A percentile compares a stretch with the other conserved stretches of the same genome.
Evolutionary conservation across 2,113 vertebrate genomes (phyloP).

Genomic region (Microcebus tavaratra): DNA sequence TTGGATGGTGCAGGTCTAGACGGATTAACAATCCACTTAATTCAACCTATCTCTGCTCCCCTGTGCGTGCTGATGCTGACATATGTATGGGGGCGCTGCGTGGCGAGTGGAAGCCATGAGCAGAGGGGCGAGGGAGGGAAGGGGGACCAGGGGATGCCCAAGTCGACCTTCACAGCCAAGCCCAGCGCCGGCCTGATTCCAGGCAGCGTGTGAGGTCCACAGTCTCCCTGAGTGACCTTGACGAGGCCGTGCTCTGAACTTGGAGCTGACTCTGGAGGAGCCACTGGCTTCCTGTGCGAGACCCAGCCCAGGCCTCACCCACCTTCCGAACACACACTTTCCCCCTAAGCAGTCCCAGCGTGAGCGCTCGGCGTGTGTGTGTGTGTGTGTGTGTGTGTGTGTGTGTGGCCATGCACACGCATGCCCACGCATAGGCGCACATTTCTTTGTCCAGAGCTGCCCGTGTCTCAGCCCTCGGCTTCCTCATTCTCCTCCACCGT

Average conservation of each 20-base stretch:
- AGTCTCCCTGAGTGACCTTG: neutral
- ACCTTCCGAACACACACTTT: neutral
- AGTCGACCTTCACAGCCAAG: neutral
- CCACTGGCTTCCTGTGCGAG: neutral
- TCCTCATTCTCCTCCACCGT: neutral
- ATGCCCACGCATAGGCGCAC: neutral
- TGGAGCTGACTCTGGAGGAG: neutral
- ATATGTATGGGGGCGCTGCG: neutral
- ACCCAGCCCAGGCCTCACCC: neutral
- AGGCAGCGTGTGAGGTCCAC: neutral
- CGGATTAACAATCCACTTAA: neutral
- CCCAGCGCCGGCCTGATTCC: neutral
- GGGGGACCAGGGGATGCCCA: neutral
- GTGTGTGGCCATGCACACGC: neutral
- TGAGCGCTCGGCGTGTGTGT: neutral
- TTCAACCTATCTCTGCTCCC: neutral
- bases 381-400: neutral
- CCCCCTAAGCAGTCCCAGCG: neutral
- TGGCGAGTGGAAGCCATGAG: neutral
- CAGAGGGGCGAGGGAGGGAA: neutral
- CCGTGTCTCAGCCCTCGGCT: neutral
- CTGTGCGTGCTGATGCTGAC: accelerated
- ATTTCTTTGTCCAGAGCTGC: slow-evolving; percentile 17
- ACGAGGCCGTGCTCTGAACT: neutral
- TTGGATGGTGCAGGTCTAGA: neutral